A percentile compares a stretch with the other conserved stretches of the same genome.
phyloP scores from a whole-genome alignment of 2,797 vertebrate genomes.

The Spea hammondii region DNA sequence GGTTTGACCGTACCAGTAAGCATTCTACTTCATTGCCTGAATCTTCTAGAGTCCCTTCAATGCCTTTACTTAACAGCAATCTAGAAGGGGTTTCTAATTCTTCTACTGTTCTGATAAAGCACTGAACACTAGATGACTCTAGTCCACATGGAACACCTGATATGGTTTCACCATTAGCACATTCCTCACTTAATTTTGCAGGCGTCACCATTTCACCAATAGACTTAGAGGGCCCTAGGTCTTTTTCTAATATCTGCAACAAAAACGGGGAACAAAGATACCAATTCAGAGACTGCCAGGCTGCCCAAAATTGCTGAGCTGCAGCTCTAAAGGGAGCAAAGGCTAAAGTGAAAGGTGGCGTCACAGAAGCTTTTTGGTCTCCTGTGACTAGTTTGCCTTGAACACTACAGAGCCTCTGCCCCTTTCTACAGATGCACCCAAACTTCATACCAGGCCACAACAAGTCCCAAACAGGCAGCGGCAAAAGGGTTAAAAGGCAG shows the following conservation, averaged over 20 bases:
- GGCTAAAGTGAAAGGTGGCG: constrained; percentile 6
- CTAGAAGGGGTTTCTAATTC: background rate
- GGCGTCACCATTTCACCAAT: background rate
- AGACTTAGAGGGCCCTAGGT: constrained; percentile 15
- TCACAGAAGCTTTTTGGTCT: background rate
- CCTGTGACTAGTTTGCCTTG: background rate
- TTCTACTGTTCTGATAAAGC: constrained; percentile 3
- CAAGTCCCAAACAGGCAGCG: constrained; percentile 62
- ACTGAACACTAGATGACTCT: constrained; percentile 3
- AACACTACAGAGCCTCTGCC: constrained; percentile 63
- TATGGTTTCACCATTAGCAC: constrained; percentile 1
- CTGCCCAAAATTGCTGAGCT: constrained; percentile 63
- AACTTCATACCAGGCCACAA: constrained; percentile 70
- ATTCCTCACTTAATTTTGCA: background rate
- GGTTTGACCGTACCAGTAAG: background rate
- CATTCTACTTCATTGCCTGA: background rate
- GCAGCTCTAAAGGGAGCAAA: constrained; percentile 63
- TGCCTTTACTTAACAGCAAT: background rate
- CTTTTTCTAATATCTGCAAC: constrained; percentile 54
- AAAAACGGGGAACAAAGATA: constrained; percentile 68
- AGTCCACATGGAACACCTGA: background rate
- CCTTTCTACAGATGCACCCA: constrained; percentile 75
- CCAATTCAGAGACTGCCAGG: constrained; percentile 75
- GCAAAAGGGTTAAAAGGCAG: constrained; percentile 71
- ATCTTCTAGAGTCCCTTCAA: background rate